Percentiles rank a stretch among this genome's conserved stretches.
These are phyloP conservation scores for Orthochromis indermauri DNA, from an alignment of 2,113 vertebrate species.

Conservation along the genomic window DNA sequence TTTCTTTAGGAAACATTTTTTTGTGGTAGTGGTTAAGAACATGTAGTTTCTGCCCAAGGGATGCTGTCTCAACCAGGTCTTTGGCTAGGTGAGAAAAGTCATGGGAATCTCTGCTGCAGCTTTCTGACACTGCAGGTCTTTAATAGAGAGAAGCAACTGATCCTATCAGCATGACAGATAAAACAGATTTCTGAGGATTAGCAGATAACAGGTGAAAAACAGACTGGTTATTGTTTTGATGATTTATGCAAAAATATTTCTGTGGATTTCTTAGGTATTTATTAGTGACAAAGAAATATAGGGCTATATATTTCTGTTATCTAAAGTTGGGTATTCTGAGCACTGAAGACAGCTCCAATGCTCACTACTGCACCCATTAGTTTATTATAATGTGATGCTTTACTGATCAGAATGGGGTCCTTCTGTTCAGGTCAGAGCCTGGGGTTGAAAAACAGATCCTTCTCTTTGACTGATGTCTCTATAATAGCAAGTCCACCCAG, in stretches of 20 bases:
- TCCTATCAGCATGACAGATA: neutral
- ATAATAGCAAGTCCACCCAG: constrained; percentile 16
- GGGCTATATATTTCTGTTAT: neutral
- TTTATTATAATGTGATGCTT: neutral
- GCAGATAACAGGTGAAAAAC: neutral
- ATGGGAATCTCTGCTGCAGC: neutral
- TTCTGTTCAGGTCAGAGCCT: neutral
- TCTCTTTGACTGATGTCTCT: constrained; percentile 20
- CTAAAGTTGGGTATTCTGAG: neutral
- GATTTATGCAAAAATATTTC: neutral
- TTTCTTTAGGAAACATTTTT: neutral
- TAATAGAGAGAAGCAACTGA: neutral
- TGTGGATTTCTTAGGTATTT: neutral
- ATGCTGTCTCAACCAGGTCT: neutral
- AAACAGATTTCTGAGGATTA: neutral
- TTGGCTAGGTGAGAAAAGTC: neutral
- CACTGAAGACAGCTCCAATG: neutral
- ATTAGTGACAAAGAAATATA: neutral
- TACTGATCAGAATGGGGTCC: neutral
- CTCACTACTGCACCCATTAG: neutral
- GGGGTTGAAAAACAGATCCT: neutral
- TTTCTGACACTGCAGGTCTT: neutral
- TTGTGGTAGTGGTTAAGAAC: neutral
- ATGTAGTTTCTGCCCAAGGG: neutral
- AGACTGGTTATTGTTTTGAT: neutral